These are phyloP conservation scores for Luscinia megarhynchos DNA, from an alignment of 2,797 vertebrate species.

Conservation along the genomic window DNA sequence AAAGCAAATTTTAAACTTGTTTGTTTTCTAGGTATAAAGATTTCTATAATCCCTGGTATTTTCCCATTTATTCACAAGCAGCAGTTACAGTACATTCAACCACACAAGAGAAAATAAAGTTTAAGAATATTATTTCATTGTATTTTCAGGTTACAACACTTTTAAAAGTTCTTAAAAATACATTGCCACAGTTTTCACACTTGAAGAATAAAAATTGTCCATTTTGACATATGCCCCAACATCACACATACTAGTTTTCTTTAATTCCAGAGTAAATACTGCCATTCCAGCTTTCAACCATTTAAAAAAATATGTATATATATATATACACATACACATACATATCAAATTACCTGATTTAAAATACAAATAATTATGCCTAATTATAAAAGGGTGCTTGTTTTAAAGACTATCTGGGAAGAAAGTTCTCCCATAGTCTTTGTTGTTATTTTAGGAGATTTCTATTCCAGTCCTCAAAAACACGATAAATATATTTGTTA, in stretches of 20 bases:
- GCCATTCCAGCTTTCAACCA: neutral
- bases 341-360: neutral
- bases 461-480: neutral
- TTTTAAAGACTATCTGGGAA: neutral
- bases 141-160: slow-evolving; percentile 16
- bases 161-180: neutral
- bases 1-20: neutral
- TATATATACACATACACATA: neutral
- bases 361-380: neutral
- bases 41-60: slow-evolving; percentile 12
- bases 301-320: neutral
- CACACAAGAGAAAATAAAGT: neutral
- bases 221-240: neutral
- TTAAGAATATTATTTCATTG: neutral
- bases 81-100: neutral
- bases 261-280: slow-evolving; percentile 10
- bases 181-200: neutral
- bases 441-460: neutral
- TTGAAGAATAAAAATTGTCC: neutral
- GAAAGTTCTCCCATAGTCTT: neutral
- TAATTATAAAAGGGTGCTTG: neutral
- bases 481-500: neutral
- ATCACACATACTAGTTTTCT: neutral
- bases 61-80: slow-evolving; percentile 15
- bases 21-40: neutral